These are phyloP conservation scores for Hippoglossus stenolepis DNA, from an alignment of 2,113 vertebrate genomes.

Conservation along the genomic window DNA sequence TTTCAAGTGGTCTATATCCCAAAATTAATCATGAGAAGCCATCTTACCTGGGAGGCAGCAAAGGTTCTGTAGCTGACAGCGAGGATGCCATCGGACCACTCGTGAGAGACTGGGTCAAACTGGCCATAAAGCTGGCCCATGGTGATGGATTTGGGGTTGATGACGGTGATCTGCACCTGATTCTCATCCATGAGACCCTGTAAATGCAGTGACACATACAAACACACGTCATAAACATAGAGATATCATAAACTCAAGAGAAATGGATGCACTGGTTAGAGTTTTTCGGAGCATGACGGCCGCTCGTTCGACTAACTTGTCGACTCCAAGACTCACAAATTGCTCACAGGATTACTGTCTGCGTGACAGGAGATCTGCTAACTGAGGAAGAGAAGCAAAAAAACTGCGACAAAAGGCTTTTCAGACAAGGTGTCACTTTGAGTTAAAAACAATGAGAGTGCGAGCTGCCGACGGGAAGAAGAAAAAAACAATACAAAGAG, in stretches of 20 bases:
- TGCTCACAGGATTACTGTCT: slow-evolving; percentile 25
- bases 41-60: slow-evolving; percentile 86
- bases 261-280: not conserved
- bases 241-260: slow-evolving; percentile 1
- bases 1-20: not conserved
- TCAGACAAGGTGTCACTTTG: slow-evolving; percentile 53
- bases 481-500: slow-evolving; percentile 4
- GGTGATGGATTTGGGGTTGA: slow-evolving; percentile 93
- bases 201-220: slow-evolving; percentile 20
- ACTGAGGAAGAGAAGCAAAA: slow-evolving; percentile 28
- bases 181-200: slow-evolving; percentile 93
- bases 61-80: slow-evolving; percentile 91
- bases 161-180: slow-evolving; percentile 90
- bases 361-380: slow-evolving; percentile 24
- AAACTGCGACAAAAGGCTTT: slow-evolving; percentile 28
- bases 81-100: slow-evolving; percentile 92
- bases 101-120: slow-evolving; percentile 90
- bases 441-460: slow-evolving; percentile 50
- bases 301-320: slow-evolving; percentile 31
- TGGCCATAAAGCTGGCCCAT: slow-evolving; percentile 94
- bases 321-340: slow-evolving; percentile 19
- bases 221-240: not conserved
- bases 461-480: not conserved
- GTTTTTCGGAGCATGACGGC: not conserved
- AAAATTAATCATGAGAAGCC: not conserved